Percentiles rank a stretch among this genome's conserved stretches.
These are phyloP conservation scores for Odocoileus hemionus DNA, from an alignment of 2,113 vertebrate genomes.

Conservation along the genomic window DNA sequence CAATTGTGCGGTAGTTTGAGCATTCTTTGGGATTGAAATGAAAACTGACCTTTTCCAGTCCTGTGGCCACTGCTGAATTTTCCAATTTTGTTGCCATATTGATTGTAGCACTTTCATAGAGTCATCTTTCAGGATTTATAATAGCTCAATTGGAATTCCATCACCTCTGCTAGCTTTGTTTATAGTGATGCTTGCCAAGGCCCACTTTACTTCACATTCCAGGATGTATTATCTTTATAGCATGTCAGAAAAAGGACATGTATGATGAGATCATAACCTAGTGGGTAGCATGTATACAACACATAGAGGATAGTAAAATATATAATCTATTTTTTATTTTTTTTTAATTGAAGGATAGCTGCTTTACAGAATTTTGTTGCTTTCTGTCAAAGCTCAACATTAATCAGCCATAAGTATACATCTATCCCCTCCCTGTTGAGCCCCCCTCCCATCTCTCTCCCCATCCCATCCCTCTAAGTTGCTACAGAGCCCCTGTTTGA, in stretches of 20 bases:
- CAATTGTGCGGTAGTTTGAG: neutral
- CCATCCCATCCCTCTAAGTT: neutral
- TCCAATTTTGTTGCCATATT: neutral
- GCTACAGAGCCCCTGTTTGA: neutral
- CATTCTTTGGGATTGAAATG: neutral
- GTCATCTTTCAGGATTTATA: neutral
- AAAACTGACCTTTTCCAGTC: neutral
- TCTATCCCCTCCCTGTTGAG: neutral
- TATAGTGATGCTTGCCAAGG: neutral
- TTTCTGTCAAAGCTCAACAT: neutral
- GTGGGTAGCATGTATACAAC: fast-evolving
- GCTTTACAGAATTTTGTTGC: neutral
- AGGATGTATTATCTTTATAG: neutral
- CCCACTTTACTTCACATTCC: neutral
- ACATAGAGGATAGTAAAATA: neutral
- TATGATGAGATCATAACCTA: neutral
- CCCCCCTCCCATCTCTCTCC: neutral
- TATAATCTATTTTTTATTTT: neutral
- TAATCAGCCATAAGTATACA: neutral
- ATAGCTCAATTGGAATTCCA: neutral
- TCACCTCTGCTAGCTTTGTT: neutral
- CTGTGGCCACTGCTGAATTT: neutral
- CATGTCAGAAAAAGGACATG: neutral
- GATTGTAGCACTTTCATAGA: neutral
- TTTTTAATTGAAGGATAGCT: neutral